Percentiles rank a stretch among this genome's conserved stretches.
These are phyloP conservation scores for Habroteleia sp. DNA, from an alignment of 2,888 invertebrate species.

Conservation along the genomic window DNA sequence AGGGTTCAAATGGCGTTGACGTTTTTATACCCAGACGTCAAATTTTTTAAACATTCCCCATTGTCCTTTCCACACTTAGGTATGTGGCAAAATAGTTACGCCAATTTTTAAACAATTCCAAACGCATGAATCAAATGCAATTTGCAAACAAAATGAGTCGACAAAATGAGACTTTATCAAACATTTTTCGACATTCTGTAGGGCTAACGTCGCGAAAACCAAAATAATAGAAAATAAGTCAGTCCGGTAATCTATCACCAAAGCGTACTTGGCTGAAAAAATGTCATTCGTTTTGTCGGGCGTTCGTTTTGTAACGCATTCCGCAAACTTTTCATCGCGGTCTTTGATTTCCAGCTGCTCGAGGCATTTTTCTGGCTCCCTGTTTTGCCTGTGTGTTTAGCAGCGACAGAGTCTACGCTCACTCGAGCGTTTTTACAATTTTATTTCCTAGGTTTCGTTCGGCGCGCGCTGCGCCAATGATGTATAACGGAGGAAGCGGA, in stretches of 20 bases:
- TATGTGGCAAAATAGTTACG: too few relatives aligned
- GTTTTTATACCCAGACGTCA: conserved; percentile 5
- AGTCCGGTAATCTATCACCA: conserved; percentile 4
- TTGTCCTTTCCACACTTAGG: background rate
- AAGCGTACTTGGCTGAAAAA: conserved; percentile 1
- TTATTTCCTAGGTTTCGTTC: conserved; percentile 20
- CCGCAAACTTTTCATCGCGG: conserved; percentile 28
- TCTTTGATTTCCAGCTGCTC: conserved; percentile 43
- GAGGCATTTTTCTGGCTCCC: conserved; percentile 33
- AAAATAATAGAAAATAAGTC: background rate
- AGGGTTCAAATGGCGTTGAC: background rate
- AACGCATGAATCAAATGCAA: too few relatives aligned
- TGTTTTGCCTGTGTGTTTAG: conserved; percentile 22
- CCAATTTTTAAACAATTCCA: too few relatives aligned
- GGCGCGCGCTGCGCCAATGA: conserved; percentile 8
- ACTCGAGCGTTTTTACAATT: conserved; percentile 20
- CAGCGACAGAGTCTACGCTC: background rate
- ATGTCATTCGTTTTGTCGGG: background rate
- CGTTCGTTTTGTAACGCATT: conserved; percentile 16
- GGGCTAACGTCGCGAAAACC: background rate
- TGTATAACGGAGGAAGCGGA: conserved; percentile 32
- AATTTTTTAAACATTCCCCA: background rate
- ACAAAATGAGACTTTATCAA: conserved; percentile 13
- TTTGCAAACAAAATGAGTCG: background rate
- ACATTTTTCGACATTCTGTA: background rate